These are phyloP conservation scores for Lerista edwardsae DNA, from an alignment of 2,797 vertebrate species.

Conservation along the genomic window DNA sequence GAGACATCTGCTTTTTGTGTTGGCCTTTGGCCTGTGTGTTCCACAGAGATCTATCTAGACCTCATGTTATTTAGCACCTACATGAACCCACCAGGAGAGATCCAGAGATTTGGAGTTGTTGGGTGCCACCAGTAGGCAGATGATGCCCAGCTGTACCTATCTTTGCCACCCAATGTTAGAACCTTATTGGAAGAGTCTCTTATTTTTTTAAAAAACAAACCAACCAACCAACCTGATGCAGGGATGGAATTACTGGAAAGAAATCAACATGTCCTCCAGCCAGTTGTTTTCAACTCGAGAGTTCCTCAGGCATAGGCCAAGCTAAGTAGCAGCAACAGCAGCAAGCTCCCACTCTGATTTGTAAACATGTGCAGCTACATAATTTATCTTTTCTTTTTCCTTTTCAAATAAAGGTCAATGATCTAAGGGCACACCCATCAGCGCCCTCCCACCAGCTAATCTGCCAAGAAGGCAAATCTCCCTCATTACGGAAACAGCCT, in stretches of 20 bases:
- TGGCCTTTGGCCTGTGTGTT: too few species aligned
- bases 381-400: not conserved
- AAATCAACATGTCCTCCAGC: not conserved
- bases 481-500: conserved; percentile 17
- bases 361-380: not conserved
- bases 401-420: not conserved
- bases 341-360: not conserved
- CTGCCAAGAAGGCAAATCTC: conserved; percentile 30
- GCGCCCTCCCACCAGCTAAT: not conserved
- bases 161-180: too few species aligned
- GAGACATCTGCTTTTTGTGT: too few species aligned
- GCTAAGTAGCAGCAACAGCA: not conserved
- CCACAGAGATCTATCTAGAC: too few species aligned
- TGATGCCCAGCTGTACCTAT: too few species aligned
- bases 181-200: not conserved
- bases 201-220: not conserved
- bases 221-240: not conserved
- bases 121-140: too few species aligned
- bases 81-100: too few species aligned
- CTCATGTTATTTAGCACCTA: too few species aligned
- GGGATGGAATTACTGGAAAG: not conserved
- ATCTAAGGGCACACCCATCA: not conserved
- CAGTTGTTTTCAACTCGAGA: not conserved
- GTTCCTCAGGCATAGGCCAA: not conserved
- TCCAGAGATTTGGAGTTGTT: too few species aligned